Evolutionary conservation across 1,140 invertebrate genomes (phyloP).

Genomic region (Argopecten irradians): DNA sequence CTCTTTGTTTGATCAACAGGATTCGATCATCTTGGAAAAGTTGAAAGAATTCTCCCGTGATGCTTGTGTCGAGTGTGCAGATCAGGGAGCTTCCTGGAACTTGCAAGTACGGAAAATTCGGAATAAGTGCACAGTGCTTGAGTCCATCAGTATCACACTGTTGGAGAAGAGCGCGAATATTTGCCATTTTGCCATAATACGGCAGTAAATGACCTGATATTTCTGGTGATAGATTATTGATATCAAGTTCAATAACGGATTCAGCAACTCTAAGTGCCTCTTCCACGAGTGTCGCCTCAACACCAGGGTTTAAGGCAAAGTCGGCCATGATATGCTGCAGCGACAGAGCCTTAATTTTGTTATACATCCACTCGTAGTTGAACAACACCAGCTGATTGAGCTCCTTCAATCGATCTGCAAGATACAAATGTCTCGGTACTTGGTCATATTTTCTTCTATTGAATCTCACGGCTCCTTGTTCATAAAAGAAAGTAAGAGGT

Average conservation of each 20-base stretch:
- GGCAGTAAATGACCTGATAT: constrained; percentile 68
- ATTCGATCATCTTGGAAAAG: constrained; percentile 59
- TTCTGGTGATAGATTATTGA: constrained; percentile 70
- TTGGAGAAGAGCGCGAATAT: constrained; percentile 69
- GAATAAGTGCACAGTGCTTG: constrained; percentile 69
- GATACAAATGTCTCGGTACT: constrained; percentile 69
- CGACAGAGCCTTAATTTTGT: constrained; percentile 72
- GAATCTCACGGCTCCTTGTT: constrained; percentile 54
- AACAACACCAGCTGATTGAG: constrained; percentile 70
- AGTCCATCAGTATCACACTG: constrained; percentile 70
- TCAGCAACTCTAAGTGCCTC: constrained; percentile 65
- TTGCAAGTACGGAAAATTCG: constrained; percentile 71
- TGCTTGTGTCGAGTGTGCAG: constrained; percentile 60
- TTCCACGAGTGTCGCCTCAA: constrained; percentile 67
- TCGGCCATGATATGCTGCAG: constrained; percentile 70
- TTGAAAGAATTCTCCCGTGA: constrained; percentile 55
- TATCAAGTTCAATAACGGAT: constrained; percentile 62
- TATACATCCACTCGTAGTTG: constrained; percentile 75
- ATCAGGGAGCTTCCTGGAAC: constrained; percentile 73
- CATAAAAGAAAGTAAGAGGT: constrained; percentile 64
- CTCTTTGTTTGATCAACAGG: constrained; percentile 64
- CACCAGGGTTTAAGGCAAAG: constrained; percentile 67
- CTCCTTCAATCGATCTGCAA: constrained; percentile 65
- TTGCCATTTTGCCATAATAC: constrained; percentile 67
- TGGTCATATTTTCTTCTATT: constrained; percentile 74